These are phyloP conservation scores for Scaptomyza pallida DNA, from an alignment of 1,140 invertebrate species.

Conservation along the genomic window DNA sequence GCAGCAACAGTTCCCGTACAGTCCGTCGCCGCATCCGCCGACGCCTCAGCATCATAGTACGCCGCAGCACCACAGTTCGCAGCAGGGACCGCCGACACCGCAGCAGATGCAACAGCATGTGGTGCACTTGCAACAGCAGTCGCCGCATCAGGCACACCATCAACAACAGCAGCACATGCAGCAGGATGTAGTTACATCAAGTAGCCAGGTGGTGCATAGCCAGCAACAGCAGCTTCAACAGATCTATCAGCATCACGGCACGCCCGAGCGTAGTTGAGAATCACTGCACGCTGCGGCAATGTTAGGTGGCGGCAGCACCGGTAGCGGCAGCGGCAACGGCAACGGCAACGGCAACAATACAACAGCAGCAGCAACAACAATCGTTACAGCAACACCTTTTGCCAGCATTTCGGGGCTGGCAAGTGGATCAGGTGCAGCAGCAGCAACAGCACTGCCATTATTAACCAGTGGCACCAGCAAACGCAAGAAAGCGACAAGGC, in stretches of 20 bases:
- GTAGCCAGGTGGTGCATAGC: conserved; percentile 71
- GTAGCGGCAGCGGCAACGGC: conserved; percentile 31
- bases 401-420: conserved; percentile 65
- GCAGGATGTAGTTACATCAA: conserved; percentile 81
- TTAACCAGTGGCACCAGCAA: conserved; percentile 66
- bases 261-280: conserved; percentile 84
- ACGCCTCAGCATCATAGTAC: conserved; percentile 75
- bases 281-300: conserved; percentile 80
- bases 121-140: conserved; percentile 76
- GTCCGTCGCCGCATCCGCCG: conserved; percentile 82
- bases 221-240: conserved; percentile 80
- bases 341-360: conserved; percentile 5
- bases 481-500: conserved; percentile 74
- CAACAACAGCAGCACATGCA: conserved; percentile 79
- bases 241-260: conserved; percentile 83
- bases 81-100: conserved; percentile 75
- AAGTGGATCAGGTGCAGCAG: conserved; percentile 44
- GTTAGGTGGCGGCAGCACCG: conserved; percentile 62
- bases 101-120: conserved; percentile 83
- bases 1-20: conserved; percentile 84
- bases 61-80: conserved; percentile 72
- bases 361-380: conserved; percentile 22
- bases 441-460: conserved; percentile 32
- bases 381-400: conserved; percentile 54
- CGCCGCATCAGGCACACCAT: conserved; percentile 71